Conservation (phyloP, 2,888 invertebrate species). For the Lissonota sp. region DNA sequence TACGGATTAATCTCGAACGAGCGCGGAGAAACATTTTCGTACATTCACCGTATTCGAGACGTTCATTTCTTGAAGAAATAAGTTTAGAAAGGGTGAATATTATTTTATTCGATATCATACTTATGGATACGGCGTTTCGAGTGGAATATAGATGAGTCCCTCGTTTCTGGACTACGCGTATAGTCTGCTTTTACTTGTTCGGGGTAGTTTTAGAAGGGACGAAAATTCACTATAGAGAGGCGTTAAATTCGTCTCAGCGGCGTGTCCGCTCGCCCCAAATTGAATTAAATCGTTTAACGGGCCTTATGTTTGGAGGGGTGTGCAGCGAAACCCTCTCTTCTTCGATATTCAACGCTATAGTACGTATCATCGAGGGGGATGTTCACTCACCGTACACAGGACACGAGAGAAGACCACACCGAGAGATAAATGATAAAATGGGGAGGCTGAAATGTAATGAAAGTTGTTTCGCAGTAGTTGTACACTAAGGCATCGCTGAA, state of each 20-base stretch:
- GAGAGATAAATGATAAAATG: conserved; percentile 43
- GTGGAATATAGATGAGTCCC: too few species aligned
- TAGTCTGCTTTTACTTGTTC: not conserved
- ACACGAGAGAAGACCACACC: conserved; percentile 1
- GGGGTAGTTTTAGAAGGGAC: conserved; percentile 44
- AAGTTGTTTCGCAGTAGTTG: conserved; percentile 75
- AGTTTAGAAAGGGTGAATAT: too few species aligned
- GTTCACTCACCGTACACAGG: conserved; percentile 71
- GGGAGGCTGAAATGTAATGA: conserved; percentile 79
- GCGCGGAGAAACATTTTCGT: too few species aligned
- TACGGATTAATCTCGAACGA: too few species aligned
- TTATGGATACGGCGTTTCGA: too few species aligned
- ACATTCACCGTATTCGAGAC: too few species aligned
- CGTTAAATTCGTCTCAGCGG: conserved; percentile 78
- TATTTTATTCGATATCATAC: too few species aligned
- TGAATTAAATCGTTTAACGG: conserved; percentile 83
- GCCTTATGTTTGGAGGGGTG: conserved; percentile 79
- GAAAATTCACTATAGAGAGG: conserved; percentile 69
- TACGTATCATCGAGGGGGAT: conserved; percentile 62
- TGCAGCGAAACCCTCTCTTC: conserved; percentile 65
- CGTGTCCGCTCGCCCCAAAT: conserved; percentile 72
- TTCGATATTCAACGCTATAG: conserved; percentile 41
- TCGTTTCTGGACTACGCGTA: conserved; percentile 6
- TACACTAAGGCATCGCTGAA: conserved; percentile 71
- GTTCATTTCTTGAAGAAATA: too few species aligned